phyloP scores from a whole-genome alignment of 2,113 vertebrate species.

The Morone chrysops region DNA sequence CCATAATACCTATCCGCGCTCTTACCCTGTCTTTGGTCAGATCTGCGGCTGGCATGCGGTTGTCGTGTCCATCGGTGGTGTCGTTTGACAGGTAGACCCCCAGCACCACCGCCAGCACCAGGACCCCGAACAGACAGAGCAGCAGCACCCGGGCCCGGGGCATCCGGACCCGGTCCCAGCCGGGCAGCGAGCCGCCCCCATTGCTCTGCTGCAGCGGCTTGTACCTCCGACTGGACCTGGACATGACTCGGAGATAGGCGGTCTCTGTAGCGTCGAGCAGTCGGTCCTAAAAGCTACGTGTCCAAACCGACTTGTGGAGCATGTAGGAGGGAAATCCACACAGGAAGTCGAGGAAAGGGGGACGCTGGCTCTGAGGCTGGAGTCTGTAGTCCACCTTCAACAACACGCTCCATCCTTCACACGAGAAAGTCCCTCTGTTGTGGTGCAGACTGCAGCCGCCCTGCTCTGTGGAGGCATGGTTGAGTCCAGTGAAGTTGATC shows the following conservation, averaged over 20 bases:
- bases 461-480: background rate
- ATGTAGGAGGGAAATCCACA: slow-evolving; percentile 20
- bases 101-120: slow-evolving; percentile 78
- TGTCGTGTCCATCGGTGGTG: slow-evolving; percentile 15
- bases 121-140: slow-evolving; percentile 74
- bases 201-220: slow-evolving; percentile 69
- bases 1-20: background rate
- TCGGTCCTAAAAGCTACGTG: slow-evolving; percentile 65
- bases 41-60: slow-evolving; percentile 55
- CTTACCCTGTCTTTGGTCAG: slow-evolving; percentile 80
- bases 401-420: background rate
- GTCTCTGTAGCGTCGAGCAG: background rate
- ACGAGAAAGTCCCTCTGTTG: rapidly evolving
- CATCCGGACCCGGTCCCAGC: slow-evolving; percentile 69
- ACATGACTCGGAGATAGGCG: slow-evolving; percentile 66
- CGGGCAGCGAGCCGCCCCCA: slow-evolving; percentile 52
- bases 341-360: slow-evolving; percentile 51
- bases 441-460: background rate
- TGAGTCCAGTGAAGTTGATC: background rate
- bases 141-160: slow-evolving; percentile 77
- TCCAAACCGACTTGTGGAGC: slow-evolving; percentile 16
- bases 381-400: background rate
- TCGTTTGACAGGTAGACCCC: slow-evolving; percentile 80
- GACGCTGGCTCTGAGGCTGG: background rate
- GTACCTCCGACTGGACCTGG: slow-evolving; percentile 75